Evolutionary conservation across 2,888 invertebrate genomes (phyloP), one percentile per base, ranked within the genome.

Genomic region (Phengaris arion): DNA sequence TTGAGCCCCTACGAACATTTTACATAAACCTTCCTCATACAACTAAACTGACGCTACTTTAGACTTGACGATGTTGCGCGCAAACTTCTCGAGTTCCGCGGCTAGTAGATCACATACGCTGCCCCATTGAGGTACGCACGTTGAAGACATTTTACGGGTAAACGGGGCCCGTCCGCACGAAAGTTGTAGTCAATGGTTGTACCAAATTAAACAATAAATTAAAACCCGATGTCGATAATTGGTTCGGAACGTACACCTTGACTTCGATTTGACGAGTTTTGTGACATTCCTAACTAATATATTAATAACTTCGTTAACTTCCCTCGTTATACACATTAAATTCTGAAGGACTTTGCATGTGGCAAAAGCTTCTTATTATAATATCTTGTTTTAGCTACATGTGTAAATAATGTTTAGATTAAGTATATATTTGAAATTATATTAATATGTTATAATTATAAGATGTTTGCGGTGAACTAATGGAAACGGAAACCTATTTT

Each of bases 121-220:
- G 59, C 22, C 10, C 9, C 59, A 22, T 35, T 35, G 8, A 22
- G 59, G 35, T 64, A 64, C 35, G 6, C 10, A 64, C 6, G 35
- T 64, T 64, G 5, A 12, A 10, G 12, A 35, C 6, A 35, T 35
- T 35, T 64, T 35, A 12, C 45, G 6, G 13, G 12, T 35, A 6
- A 9, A 35, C 6, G 48, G 15, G 22, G 13, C 35, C 64, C 6
- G 13, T 64, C 64, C 64, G 10, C 22, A 64, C 64, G 2, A 1
- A 6, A 52, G 8, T 10, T 12, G 8, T 12, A 64, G 22, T 64
- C 57, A 8, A 22, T 59, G 15, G 35, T 12, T 22, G 59, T 72
- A 35, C 54, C 51, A 72, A 72, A 72, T 72, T 74, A 74, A 74
- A 68, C 46, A 68, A 68, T 68, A 68, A 74, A 74, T 68, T 64